Evolutionary conservation across 1,140 invertebrate species (phyloP), one percentile per base, ranked within the genome.

Genomic region (Odontomachus brunneus): DNA sequence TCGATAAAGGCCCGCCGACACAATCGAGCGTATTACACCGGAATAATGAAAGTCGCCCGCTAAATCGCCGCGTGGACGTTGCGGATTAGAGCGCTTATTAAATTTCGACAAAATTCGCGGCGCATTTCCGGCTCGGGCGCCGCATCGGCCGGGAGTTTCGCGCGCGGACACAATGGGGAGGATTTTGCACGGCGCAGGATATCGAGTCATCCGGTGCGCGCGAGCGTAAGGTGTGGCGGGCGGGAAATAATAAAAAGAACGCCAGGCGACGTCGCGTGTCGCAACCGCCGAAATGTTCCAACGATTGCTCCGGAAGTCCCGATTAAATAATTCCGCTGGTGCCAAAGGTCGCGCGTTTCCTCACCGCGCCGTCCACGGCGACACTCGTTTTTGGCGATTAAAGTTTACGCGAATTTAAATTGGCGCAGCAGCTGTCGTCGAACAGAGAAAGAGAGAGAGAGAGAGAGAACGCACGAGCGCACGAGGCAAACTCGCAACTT

Each of bases 331-430:
- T 48, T 75, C 44, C 44, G 48, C 19, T 44, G 62, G 12, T 22
- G 48, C n/a, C 29, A 63, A 26, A 33, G 71, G 72, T 73, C 29
- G 48, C 33, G 24, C n/a, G 60, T 59, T 22, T 69, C 51, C 15
- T 33, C 49, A 14, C n/a, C 12, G 24, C 15, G 38, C 24, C 11
- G 49, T 62, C 24, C 0, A n/a, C 57, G 2, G 17, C 57, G 2
- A 17, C 55, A 44, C 44, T 33, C 29, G 14, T 15, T 66, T 44
- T 67, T 17, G 26, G n/a, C 9, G 65, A 80, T 71, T 80, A 80
- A 80, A 71, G 65, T 80, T 71, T 71, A 80, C 22, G 83, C 38
- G 62, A 84, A 84, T 84, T 72, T 53, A 65, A 49, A 84, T 84
- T 67, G 78, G 51, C 51, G 65, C 60, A 53, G 49, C 78, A 66